Base-by-base conservation (phyloP, 37 sponge, comb jelly and placozoan genomes). In the Crambe crambe region DNA sequence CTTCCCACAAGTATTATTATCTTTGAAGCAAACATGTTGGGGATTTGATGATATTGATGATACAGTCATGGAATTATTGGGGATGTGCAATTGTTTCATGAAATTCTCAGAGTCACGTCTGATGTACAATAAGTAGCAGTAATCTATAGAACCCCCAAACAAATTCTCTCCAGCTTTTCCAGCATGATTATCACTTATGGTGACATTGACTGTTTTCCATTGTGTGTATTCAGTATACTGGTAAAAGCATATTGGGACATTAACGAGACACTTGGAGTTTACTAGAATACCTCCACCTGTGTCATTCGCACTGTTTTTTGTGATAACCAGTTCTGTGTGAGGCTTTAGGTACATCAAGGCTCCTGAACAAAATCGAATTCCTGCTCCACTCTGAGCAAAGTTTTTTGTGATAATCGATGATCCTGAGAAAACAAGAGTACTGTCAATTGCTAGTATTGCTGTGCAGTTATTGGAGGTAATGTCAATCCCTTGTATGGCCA, bases 251-350 rank as follows among this genome's bases (percentile, higher is more conserved):
- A 70, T 38, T 36, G 81, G 81, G 0, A 26, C 70, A 20, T 54
- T 25, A 56, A 58, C 42, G 4, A 70, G 37, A 56, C 81, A 81
- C 30, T 41, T 30, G 1, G 26, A 31, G 2, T 82, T 73, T 2
- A 63, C 65, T 60, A 41, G 73, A 40, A 82, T 82, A 0, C 73
- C 82, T 43, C 82, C 82, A 61, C 82, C 82, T 25, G 72, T 22
- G 25, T 40, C 21, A 8, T 23, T 25, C 21, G 56, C 82, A 20
- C 21, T 20, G 60, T 82, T 82, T n/a, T 73, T 59, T 4, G 44
- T n/a, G 30, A 82, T 64, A 5, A 23, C 32, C 2, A 82, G n/a
- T 15, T 58, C 38, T 43, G 72, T 61, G 31, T 73, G 6, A 35
- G 73, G 73, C 1, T 1, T 44, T 23, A 82, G 34, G 40, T 54